Percentiles rank a stretch among this genome's conserved stretches.
These are phyloP conservation scores for Conger conger DNA, from an alignment of 2,113 vertebrate genomes.

Conservation along the genomic window DNA sequence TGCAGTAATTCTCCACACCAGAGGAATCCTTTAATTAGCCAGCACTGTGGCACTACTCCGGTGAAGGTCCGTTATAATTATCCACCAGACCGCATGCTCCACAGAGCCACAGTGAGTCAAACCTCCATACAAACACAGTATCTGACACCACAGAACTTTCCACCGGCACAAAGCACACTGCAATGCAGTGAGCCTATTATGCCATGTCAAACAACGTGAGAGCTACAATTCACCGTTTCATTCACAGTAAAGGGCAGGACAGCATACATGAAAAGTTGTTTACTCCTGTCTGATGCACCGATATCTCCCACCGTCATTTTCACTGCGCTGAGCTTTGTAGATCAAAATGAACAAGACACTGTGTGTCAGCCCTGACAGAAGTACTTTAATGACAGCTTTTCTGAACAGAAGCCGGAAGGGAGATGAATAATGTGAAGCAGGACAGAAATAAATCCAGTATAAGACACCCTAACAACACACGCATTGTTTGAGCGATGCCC, in stretches of 20 bases:
- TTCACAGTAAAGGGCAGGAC: neutral
- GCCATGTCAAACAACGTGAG: neutral
- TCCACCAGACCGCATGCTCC: neutral
- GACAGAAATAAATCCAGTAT: neutral
- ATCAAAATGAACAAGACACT: neutral
- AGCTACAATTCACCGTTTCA: neutral
- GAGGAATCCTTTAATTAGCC: neutral
- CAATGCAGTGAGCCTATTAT: neutral
- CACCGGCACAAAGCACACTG: no score
- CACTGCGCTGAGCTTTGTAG: neutral
- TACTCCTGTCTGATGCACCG: neutral
- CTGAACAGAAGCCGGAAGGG: neutral
- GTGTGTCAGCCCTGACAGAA: conserved; percentile 1
- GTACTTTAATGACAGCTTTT: neutral
- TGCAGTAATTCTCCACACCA: neutral
- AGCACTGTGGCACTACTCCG: neutral
- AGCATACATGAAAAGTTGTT: neutral
- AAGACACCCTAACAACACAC: neutral
- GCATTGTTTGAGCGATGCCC: neutral
- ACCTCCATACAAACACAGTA: neutral
- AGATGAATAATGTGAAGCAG: neutral
- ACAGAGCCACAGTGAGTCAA: neutral
- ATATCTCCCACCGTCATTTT: neutral
- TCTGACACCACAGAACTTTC: neutral
- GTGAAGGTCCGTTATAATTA: neutral